Evolutionary conservation across 2,113 vertebrate species (phyloP).

Genomic region (Chloebia gouldiae): DNA sequence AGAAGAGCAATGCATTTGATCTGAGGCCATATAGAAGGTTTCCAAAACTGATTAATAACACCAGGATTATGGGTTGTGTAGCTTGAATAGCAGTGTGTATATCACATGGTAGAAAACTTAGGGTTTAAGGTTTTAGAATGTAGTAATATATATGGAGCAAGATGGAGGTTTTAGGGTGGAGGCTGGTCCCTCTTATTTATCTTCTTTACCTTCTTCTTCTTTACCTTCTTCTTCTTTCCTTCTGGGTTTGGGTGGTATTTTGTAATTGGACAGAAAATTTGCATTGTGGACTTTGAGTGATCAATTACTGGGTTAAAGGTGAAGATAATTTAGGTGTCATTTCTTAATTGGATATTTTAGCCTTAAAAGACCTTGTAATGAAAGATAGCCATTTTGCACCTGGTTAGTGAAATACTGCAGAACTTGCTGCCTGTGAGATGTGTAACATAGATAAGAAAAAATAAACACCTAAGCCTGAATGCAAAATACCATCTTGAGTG

Average conservation of each 20-base stretch:
- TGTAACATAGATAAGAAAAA: not conserved
- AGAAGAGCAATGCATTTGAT: not conserved
- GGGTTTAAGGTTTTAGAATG: not conserved
- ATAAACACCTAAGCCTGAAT: not conserved
- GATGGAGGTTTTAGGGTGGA: not conserved
- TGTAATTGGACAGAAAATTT: not conserved
- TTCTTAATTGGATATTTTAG: not conserved
- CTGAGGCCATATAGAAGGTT: not conserved
- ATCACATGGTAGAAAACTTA: not conserved
- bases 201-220: not conserved
- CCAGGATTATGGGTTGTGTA: not conserved
- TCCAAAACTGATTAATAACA: not conserved
- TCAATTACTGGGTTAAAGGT: not conserved
- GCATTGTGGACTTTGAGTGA: not conserved
- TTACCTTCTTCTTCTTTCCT: not conserved
- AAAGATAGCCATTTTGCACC: not conserved
- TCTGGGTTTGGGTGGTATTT: not conserved
- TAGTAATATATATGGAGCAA: not conserved
- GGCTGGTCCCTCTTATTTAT: not conserved
- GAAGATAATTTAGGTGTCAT: not conserved
- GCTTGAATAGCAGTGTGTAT: not conserved
- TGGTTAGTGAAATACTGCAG: not conserved
- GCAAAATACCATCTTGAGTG: not conserved
- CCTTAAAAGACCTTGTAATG: not conserved
- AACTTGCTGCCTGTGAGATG: not conserved